phyloP scores from a whole-genome alignment of 1,140 invertebrate genomes.

The Drosophila malerkotliana region DNA sequence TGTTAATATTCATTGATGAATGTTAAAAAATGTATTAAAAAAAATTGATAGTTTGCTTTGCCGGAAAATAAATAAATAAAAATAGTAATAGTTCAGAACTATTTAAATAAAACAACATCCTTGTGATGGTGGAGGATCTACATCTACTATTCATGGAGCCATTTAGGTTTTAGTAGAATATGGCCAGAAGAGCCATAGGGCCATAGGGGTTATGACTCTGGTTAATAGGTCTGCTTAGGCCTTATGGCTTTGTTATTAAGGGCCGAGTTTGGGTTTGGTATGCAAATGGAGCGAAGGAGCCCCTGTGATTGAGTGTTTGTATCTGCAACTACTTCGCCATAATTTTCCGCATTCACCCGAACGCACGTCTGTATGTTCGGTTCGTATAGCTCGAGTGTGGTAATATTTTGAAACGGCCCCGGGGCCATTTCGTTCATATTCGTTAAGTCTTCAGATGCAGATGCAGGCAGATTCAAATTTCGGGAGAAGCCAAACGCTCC shows the following conservation, averaged over 20 bases:
- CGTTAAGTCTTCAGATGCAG: slow-evolving; percentile 80
- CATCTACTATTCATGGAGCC: neutral
- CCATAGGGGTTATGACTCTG: slow-evolving; percentile 28
- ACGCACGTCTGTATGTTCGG: slow-evolving; percentile 12
- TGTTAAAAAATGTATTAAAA: too few species aligned
- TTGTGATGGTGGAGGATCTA: slow-evolving; percentile 1
- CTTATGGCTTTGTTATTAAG: slow-evolving; percentile 11
- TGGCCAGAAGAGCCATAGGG: slow-evolving; percentile 9
- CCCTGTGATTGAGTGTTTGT: slow-evolving; percentile 73
- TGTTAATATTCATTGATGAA: too few species aligned
- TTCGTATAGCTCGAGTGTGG: slow-evolving; percentile 40
- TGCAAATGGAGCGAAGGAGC: slow-evolving; percentile 35
- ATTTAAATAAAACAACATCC: slow-evolving; percentile 24
- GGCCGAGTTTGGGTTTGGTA: slow-evolving; percentile 6
- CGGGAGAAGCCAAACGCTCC: slow-evolving; percentile 66
- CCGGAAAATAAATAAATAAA: too few species aligned
- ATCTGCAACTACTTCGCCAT: slow-evolving; percentile 65
- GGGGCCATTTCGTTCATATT: slow-evolving; percentile 75
- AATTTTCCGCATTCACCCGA: slow-evolving; percentile 55
- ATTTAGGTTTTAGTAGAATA: neutral
- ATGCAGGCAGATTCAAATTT: slow-evolving; percentile 78
- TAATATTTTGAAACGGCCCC: slow-evolving; percentile 71
- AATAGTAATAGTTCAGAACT: neutral
- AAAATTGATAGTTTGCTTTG: too few species aligned
- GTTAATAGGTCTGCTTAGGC: slow-evolving; percentile 37